Evolutionary conservation across 2,113 vertebrate genomes (phyloP), one percentile per base, ranked within the genome.

Genomic region (Ciconia boyciana): DNA sequence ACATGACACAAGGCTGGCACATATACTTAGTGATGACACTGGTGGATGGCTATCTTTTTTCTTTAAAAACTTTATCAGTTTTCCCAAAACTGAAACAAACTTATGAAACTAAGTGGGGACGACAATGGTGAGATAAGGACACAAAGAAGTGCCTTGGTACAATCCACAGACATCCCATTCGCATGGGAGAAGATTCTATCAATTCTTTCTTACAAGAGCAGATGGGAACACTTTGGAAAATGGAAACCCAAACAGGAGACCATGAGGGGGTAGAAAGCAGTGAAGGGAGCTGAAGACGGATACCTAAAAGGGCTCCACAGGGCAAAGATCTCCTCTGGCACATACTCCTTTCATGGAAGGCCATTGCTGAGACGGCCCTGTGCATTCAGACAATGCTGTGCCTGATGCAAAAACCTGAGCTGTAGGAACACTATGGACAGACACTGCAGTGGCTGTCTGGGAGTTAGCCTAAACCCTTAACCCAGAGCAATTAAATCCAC

Each of bases 31-130:
- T 36, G 32, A 36, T 48, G 12, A 83, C 41, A 34, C 39, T 58
- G 19, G 39, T 32, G 28, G 10, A 39, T 43, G 19, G 36, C 10
- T 18, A 8, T 6, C 28, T 29, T 79, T 65, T 48, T 58, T 7
- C 34, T 6, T 70, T 32, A 52, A 87, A 74, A 82, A 22, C 10
- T 65, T 52, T 3, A 52, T 1, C 1, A 0, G 3, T 54, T 81
- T 93, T 93, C 32, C 60, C 55, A 22, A 69, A 84, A 89, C 19
- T 34, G 49, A 75, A 71, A 49, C 17, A 77, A 92, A 89, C 4
- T 46, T 65, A 28, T 4, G 16, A 19, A 62, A 43, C 5, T 9
- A 65, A 34, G 8, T 13, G n/a, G 13, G 15, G 34, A 76, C 24
- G 19, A 34, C 24, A 87, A 11, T 2, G 10, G 16, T 43, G 48